These are phyloP conservation scores for Ethmia dodecea DNA, from an alignment of 2,888 invertebrate species.

Conservation along the genomic window DNA sequence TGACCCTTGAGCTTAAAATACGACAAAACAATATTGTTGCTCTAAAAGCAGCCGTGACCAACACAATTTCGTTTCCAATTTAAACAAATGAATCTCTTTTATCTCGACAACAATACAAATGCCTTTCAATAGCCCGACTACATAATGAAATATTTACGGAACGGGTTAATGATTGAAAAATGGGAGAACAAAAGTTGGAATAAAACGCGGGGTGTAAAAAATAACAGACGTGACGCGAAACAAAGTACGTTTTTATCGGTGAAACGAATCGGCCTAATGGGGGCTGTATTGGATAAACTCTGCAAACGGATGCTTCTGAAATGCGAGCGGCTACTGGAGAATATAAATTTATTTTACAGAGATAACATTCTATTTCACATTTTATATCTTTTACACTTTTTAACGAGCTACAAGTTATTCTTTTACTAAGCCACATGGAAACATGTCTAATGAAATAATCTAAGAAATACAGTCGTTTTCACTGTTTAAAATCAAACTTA, in stretches of 20 bases:
- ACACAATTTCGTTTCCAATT: slow-evolving; percentile 47
- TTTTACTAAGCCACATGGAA: no score
- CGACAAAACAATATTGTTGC: slow-evolving; percentile 25
- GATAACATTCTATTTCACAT: slow-evolving; percentile 10
- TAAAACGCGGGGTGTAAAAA: no score
- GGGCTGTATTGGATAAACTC: slow-evolving; percentile 38
- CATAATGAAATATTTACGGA: slow-evolving; percentile 60
- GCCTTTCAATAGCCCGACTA: slow-evolving; percentile 49
- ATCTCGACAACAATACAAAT: slow-evolving; percentile 44
- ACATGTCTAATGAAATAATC: no score
- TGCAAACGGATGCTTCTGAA: no score
- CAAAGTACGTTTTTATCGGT: slow-evolving; percentile 67
- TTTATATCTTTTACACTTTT: no score
- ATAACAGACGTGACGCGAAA: slow-evolving; percentile 64
- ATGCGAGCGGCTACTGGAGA: no score
- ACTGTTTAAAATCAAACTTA: no score
- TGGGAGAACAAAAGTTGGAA: no score
- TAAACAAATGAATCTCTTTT: slow-evolving; percentile 54
- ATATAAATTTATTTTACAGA: slow-evolving; percentile 25
- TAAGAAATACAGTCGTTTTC: no score
- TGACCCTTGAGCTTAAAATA: no score
- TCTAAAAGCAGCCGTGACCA: slow-evolving; percentile 42
- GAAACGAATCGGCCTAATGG: slow-evolving; percentile 60
- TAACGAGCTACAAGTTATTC: no score
- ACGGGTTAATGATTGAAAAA: slow-evolving; percentile 50